Base-by-base conservation (phyloP, 2,888 invertebrate species). In the Orthosia incerta region DNA sequence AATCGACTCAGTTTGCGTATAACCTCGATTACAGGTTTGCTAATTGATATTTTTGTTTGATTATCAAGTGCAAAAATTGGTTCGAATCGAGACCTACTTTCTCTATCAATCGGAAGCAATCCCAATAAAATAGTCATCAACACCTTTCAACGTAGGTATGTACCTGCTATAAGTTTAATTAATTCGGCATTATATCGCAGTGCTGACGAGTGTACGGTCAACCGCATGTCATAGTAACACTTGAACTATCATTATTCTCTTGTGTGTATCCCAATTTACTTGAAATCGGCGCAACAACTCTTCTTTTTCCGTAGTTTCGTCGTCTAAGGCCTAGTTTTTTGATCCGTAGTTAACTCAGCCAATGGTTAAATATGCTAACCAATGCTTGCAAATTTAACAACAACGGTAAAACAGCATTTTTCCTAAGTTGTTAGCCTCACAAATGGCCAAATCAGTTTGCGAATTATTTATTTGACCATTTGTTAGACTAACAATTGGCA, bases 91-190 rank as follows among this genome's bases (percentile, higher is more conserved):
- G 23, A 31, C 51, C 15, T 48, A 56, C 79, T 84, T 76, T 76
- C 76, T 39, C 46, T 69, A 23, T 59, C 23, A 48, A 82, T 84
- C 68, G 76, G 66, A 84, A 76, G 76, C 39, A 71, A 79, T 79
- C 59, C 46, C 56, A 74, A 76, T 84, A 69, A 79, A 75, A 61
- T 23, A 16, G 26, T 68, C 31, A 81, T 76, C 46, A 76, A 74
- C 50, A 57, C 31, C 45, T 31, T 62, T 79, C 4, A 46, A 50
- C 53, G 15, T 55, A 79, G 39, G 4, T 45, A 45, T 45, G n/a
- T 61, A 74, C n/a, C 45, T 61, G 51, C 74, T 31, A 71, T 50
- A 76, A 66, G 39, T 55, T 81, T 72, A 76, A 74, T 81, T 76
- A 68, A 26, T n/a, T 20, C 12, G 13, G 57, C 45, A 71, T 70